These are phyloP conservation scores for Drosophila jambulina DNA, from an alignment of 1,140 invertebrate genomes.

Conservation along the genomic window DNA sequence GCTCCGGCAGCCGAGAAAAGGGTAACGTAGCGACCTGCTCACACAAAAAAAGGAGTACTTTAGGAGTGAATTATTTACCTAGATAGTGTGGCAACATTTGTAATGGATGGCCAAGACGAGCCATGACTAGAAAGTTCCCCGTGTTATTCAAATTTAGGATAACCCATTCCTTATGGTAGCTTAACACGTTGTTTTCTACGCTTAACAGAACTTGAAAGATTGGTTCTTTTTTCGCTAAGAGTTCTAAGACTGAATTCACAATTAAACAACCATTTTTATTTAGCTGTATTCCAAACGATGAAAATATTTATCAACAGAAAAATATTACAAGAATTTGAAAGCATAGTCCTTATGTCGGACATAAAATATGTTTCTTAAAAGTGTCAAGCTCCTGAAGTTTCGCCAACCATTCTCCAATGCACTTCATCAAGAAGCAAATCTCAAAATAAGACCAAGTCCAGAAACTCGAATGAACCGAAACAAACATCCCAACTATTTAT, in stretches of 20 bases:
- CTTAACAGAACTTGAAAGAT: background rate
- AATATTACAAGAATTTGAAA: background rate
- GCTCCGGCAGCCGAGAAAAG: slow-evolving; percentile 20
- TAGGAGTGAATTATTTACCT: slow-evolving; percentile 60
- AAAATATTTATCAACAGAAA: too few species aligned
- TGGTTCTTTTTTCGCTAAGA: background rate
- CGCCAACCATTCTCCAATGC: slow-evolving; percentile 15
- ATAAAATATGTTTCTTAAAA: slow-evolving; percentile 2
- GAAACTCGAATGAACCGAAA: slow-evolving; percentile 23
- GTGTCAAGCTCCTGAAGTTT: background rate
- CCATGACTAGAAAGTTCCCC: background rate
- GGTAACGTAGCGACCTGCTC: slow-evolving; percentile 18
- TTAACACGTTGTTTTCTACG: background rate
- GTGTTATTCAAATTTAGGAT: slow-evolving; percentile 1
- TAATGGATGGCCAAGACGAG: slow-evolving; percentile 30
- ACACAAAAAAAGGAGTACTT: slow-evolving; percentile 17
- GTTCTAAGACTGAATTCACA: background rate
- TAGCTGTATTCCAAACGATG: too few species aligned
- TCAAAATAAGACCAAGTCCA: slow-evolving; percentile 14
- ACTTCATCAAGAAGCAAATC: slow-evolving; percentile 42
- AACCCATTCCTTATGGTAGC: background rate
- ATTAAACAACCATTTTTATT: too few species aligned
- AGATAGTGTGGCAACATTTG: slow-evolving; percentile 46
- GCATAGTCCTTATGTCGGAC: background rate
- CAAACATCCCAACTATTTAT: slow-evolving; percentile 66